Base-by-base conservation (phyloP, 2,113 vertebrate species). In the Cheilinus undulatus region DNA sequence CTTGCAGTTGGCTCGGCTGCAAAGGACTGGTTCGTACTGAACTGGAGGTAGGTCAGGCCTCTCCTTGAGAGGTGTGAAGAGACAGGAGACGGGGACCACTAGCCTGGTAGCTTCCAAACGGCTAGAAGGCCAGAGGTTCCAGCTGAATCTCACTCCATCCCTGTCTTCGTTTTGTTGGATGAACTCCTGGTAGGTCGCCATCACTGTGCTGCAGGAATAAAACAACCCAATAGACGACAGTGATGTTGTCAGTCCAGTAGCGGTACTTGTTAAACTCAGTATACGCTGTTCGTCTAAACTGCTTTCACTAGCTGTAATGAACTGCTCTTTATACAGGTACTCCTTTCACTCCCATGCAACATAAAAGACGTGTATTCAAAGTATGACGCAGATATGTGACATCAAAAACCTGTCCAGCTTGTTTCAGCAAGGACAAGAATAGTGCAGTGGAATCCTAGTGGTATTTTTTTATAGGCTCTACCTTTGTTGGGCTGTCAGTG, bases 71-170 rank as follows among this genome's bases (percentile, higher is more conserved):
- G 98, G 98, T 9, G 97, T 99, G 56, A 97, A 94, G 49, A 99
- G 97, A 84, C 98, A 99, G 24, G 96, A 96, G 76, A 99, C 87
- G 0, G 98, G 97, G 22, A 97, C 97, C 69, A 99, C 97, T 81
- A 99, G 95, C 73, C 97, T 93, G 0, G 98, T 98, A 78, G 97
- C 96, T 85, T 99, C 98, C 23, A 99, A 92, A 6, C 97, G 94
- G 76, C 98, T 99, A 58, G 95, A 99, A 12, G 98, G 97, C 98
- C 98, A 99, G 17, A 99, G 95, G 0, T 99, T 99, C 98, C 98
- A 99, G 92, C 97, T 98, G 93, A 98, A 99, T 53, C 98, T 94
- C 73, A 98, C 96, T 0, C 98, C 98, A 8, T 99, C 98, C 4
- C 94, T 92, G 65, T 99, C 97, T 89, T 99, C 98, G 10, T 99